Conservation (phyloP, 1,140 invertebrate species). For the Musca domestica region DNA sequence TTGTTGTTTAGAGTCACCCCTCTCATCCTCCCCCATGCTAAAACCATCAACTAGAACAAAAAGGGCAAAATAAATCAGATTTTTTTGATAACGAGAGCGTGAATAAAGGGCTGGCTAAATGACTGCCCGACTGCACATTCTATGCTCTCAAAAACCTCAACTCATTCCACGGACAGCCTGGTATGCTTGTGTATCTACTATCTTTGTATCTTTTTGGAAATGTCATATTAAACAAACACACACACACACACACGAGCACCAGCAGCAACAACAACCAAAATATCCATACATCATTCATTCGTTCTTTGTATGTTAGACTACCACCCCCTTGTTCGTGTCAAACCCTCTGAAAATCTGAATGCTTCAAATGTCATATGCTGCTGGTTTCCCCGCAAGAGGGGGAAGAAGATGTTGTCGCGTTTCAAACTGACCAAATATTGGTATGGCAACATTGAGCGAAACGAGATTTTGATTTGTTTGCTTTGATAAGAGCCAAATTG, state of each 20-base stretch:
- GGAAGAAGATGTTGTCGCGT: not conserved
- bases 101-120: slow-evolving; percentile 18
- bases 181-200: too few species aligned
- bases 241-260: not conserved
- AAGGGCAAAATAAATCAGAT: not conserved
- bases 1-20: not conserved
- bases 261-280: slow-evolving; percentile 5
- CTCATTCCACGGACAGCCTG: not conserved
- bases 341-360: not conserved
- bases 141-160: not conserved
- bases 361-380: not conserved
- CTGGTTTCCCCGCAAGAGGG: not conserved
- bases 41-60: not conserved
- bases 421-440: not conserved
- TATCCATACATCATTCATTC: slow-evolving; percentile 11
- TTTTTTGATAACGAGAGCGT: slow-evolving; percentile 18
- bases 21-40: too few species aligned
- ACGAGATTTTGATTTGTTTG: slow-evolving; percentile 43
- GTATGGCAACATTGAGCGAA: not conserved
- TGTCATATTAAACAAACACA: slow-evolving; percentile 19
- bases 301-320: not conserved
- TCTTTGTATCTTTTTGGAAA: slow-evolving; percentile 6
- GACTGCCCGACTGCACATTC: not conserved
- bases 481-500: slow-evolving; percentile 53
- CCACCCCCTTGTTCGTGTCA: not conserved